Evolutionary conservation across 2,888 invertebrate species (phyloP).

Genomic region (Macaria notata): DNA sequence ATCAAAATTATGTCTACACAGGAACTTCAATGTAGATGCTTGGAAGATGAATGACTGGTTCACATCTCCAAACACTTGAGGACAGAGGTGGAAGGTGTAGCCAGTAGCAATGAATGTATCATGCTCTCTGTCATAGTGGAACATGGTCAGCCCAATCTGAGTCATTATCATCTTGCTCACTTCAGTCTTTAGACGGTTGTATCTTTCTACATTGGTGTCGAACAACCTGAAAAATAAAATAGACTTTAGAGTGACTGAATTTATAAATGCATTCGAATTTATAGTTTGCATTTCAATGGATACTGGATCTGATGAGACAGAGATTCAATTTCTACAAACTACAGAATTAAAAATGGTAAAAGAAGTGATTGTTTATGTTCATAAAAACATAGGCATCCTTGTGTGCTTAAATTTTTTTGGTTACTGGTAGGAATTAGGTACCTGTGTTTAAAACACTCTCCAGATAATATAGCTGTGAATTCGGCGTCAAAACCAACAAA

Average conservation of each 20-base stretch:
- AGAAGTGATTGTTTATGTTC: no score
- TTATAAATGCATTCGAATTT: no score
- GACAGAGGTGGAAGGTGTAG: constrained; percentile 87
- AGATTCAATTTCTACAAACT: no score
- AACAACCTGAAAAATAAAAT: constrained; percentile 58
- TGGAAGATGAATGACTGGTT: constrained; percentile 84
- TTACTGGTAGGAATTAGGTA: constrained; percentile 40
- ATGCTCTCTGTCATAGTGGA: constrained; percentile 79
- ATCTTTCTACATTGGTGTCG: constrained; percentile 66
- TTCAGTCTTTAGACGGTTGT: constrained; percentile 60
- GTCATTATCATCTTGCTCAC: constrained; percentile 80
- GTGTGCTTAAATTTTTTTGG: no score
- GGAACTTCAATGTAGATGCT: constrained; percentile 84
- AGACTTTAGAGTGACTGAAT: no score
- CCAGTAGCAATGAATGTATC: constrained; percentile 83
- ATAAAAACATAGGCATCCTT: no score
- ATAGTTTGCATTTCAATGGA: no score
- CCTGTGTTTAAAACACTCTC: constrained; percentile 78
- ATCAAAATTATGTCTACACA: constrained; percentile 84
- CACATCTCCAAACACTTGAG: constrained; percentile 83
- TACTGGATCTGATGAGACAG: no score
- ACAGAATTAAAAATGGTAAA: no score
- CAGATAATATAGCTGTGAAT: constrained; percentile 83
- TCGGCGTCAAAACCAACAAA: constrained; percentile 88
- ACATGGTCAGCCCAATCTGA: constrained; percentile 87